phyloP scores from a whole-genome alignment of 2,888 invertebrate genomes.

The Sesia apiformis region DNA sequence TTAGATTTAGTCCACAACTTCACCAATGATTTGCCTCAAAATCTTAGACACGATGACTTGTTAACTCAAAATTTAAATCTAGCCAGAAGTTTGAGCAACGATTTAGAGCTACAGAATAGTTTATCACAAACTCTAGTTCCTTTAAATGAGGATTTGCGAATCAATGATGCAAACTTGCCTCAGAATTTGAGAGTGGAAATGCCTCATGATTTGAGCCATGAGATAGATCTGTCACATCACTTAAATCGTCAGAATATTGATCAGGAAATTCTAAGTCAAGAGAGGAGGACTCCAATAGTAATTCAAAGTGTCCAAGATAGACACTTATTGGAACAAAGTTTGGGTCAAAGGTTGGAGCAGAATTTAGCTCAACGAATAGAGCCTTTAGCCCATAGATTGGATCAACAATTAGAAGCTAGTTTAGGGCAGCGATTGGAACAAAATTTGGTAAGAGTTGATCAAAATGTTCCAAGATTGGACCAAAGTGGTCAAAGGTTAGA shows the following conservation, averaged over 20 bases:
- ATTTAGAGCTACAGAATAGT: slow-evolving; percentile 39
- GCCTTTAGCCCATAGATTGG: slow-evolving; percentile 6
- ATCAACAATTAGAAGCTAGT: slow-evolving; percentile 8
- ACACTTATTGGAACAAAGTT: slow-evolving; percentile 5
- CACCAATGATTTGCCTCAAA: slow-evolving; percentile 34
- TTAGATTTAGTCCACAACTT: slow-evolving; percentile 40
- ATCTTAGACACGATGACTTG: slow-evolving; percentile 24
- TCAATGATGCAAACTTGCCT: slow-evolving; percentile 1
- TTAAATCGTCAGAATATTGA: slow-evolving; percentile 36
- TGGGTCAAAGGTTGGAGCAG: slow-evolving; percentile 7
- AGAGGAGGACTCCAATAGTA: slow-evolving; percentile 22
- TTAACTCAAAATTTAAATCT: slow-evolving; percentile 22
- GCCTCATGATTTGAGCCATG: slow-evolving; percentile 37
- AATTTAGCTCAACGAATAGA: not conserved
- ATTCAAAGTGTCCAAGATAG: slow-evolving; percentile 5
- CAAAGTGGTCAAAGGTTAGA: slow-evolving; percentile 13
- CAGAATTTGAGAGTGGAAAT: slow-evolving; percentile 13
- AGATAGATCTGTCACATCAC: slow-evolving; percentile 40
- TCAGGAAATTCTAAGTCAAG: slow-evolving; percentile 26
- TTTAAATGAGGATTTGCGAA: slow-evolving; percentile 28
- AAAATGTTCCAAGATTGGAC: not conserved
- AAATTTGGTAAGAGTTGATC: slow-evolving; percentile 15
- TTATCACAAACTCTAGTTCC: slow-evolving; percentile 32
- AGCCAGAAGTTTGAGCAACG: slow-evolving; percentile 20
- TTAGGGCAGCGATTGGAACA: slow-evolving; percentile 21